Percentiles rank a stretch among this genome's conserved stretches.
These are phyloP conservation scores for Tanypteryx hageni DNA, from an alignment of 2,888 invertebrate species.

Conservation along the genomic window DNA sequence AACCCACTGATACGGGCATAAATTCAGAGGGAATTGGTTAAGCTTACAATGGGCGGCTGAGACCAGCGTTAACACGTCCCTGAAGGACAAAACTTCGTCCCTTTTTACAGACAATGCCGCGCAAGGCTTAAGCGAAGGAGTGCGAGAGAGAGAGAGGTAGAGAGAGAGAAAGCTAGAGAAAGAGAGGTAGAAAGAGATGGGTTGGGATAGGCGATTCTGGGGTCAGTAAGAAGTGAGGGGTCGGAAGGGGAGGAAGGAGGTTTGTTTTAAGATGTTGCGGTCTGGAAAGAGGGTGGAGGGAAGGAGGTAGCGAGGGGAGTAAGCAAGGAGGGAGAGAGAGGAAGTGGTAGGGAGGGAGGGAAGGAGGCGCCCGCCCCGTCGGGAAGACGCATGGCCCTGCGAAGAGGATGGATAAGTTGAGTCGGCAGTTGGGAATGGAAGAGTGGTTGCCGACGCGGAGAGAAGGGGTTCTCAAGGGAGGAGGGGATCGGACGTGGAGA, in stretches of 20 bases:
- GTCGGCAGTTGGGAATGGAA: slow-evolving; percentile 60
- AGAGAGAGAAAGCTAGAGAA: not conserved
- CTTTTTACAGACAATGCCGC: slow-evolving; percentile 59
- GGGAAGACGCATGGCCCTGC: slow-evolving; percentile 50
- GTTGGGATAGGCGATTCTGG: slow-evolving; percentile 46
- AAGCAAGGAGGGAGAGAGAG: not conserved
- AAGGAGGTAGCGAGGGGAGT: slow-evolving; percentile 1
- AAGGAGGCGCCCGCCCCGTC: slow-evolving; percentile 1
- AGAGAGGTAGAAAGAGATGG: not conserved
- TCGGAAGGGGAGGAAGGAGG: slow-evolving; percentile 9
- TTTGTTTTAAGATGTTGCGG: slow-evolving; percentile 63
- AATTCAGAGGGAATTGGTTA: slow-evolving; percentile 60
- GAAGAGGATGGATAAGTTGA: slow-evolving; percentile 60
- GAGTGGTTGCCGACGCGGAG: slow-evolving; percentile 58
- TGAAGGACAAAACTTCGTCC: slow-evolving; percentile 51
- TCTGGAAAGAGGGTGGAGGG: slow-evolving; percentile 37
- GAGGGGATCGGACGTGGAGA: not conserved
- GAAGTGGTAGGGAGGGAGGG: not conserved
- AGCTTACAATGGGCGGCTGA: slow-evolving; percentile 59
- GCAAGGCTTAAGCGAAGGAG: not conserved
- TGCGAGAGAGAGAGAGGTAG: not conserved
- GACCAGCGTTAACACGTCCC: slow-evolving; percentile 58
- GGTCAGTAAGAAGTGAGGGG: slow-evolving; percentile 55
- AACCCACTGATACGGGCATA: slow-evolving; percentile 61
- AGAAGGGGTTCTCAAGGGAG: slow-evolving; percentile 6